These are phyloP conservation scores for Addax nasomaculatus DNA, from an alignment of 2,113 vertebrate genomes.

Conservation along the genomic window DNA sequence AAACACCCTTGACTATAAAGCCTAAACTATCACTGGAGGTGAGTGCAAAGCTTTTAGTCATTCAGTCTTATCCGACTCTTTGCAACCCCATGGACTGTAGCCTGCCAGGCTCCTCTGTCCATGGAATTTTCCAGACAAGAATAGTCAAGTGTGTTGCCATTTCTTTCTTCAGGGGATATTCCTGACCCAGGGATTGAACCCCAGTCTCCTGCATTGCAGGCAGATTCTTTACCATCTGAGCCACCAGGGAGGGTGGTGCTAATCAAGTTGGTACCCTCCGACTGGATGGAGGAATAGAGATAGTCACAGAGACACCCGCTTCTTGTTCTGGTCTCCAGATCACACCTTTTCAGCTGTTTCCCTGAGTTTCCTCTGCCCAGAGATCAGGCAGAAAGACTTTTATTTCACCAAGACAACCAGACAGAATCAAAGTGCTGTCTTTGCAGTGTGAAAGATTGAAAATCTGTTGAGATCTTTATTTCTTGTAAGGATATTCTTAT, in stretches of 20 bases:
- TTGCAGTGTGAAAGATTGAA: neutral
- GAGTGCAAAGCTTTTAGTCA: neutral
- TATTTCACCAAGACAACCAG: neutral
- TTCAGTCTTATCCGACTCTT: neutral
- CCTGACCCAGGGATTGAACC: neutral
- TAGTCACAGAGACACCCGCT: neutral
- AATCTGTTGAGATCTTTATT: neutral
- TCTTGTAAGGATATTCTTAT: neutral
- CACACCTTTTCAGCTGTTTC: neutral
- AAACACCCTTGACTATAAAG: too few species aligned
- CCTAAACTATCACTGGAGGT: neutral
- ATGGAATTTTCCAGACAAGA: neutral
- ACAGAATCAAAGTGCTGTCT: neutral
- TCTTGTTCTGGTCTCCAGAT: neutral
- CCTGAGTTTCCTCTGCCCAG: neutral
- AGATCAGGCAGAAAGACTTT: neutral
- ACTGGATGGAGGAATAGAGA: neutral
- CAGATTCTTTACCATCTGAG: neutral
- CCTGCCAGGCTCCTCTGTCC: neutral
- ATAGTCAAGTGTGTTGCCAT: neutral
- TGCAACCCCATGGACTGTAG: neutral
- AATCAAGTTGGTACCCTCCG: neutral
- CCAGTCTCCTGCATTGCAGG: neutral
- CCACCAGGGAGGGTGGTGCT: neutral
- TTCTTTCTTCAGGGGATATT: neutral